Base-by-base conservation (phyloP, 2,113 vertebrate genomes). In the Stomatorhinus ivindoensis region DNA sequence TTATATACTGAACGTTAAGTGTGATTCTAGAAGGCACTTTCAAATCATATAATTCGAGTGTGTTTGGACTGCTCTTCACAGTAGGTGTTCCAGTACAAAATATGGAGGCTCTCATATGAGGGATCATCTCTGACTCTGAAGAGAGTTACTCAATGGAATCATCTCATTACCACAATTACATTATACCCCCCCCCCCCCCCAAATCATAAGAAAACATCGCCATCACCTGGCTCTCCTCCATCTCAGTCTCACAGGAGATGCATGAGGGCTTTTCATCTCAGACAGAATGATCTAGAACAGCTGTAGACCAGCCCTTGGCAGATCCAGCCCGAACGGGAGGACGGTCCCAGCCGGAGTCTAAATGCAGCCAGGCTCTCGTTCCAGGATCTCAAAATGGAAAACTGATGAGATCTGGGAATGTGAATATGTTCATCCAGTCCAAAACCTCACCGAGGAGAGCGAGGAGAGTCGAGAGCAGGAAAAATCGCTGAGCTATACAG, bases 401-500 rank as follows among this genome's bases (percentile, higher is more conserved):
- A 69, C n/a, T 31, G 61, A 69, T 69, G 61, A 69, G 61, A 65
- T 76, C 31, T 76, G 35, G 31, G 69, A 80, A 80, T 19, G 13
- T 39, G 13, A 80, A 80, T 80, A 42, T 80, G 73, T 80, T 80
- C 4, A 80, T 80, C 35, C 35, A 5, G 73, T 80, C 35, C 73
- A 80, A 80, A 80, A 39, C 15, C 13, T 80, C 35, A 80, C 73
- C 31, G 19, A 42, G 35, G 73, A 42, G 73, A 80, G 31, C 35
- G 4, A 42, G 90, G 42, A 42, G 73, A 17, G 35, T 7, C 31
- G 17, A 80, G 31, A 80, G 35, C 73, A 27, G 53, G 61, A 82
- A 89, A 92, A 92, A 91, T 88, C 89, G 87, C 86, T 89, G 90
- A 42, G 82, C 91, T 88, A 51, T 27, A 73, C 91, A 19, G 76